Percentiles rank a stretch among this genome's conserved stretches.
Conservation (phyloP, 2,797 vertebrate genomes). For the Prionace glauca region DNA sequence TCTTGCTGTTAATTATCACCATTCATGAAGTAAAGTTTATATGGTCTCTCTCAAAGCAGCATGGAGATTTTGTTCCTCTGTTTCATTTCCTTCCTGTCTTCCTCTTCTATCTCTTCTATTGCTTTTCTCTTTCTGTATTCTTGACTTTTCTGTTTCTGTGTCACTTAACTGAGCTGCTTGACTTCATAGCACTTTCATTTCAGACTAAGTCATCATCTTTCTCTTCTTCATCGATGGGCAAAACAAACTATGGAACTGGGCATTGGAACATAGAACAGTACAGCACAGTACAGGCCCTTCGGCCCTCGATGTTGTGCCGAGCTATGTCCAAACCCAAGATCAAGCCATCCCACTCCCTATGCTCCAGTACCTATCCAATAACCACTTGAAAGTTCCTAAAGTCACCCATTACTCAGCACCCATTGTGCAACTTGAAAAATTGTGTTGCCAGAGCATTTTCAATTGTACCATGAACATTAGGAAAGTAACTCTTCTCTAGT, state of each 20-base stretch:
- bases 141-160: background rate
- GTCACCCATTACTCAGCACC: too few relatives aligned
- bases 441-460: background rate
- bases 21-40: background rate
- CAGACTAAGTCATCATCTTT: background rate
- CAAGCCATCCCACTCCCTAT: too few relatives aligned
- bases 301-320: too few relatives aligned
- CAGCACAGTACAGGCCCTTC: too few relatives aligned
- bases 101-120: background rate
- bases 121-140: background rate
- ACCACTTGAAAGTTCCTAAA: too few relatives aligned
- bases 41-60: background rate
- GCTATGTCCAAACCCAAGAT: too few relatives aligned
- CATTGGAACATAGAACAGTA: too few relatives aligned
- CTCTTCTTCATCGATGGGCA: background rate
- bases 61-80: background rate
- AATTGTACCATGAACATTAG: background rate
- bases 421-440: background rate
- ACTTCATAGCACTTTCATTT: background rate
- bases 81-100: background rate
- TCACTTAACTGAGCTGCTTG: background rate
- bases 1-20: background rate
- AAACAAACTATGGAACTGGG: background rate
- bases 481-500: background rate
- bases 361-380: too few relatives aligned